Evolutionary conservation across 2,888 invertebrate species (phyloP), one percentile per base, ranked within the genome.

Genomic region (Drosophila atripex): DNA sequence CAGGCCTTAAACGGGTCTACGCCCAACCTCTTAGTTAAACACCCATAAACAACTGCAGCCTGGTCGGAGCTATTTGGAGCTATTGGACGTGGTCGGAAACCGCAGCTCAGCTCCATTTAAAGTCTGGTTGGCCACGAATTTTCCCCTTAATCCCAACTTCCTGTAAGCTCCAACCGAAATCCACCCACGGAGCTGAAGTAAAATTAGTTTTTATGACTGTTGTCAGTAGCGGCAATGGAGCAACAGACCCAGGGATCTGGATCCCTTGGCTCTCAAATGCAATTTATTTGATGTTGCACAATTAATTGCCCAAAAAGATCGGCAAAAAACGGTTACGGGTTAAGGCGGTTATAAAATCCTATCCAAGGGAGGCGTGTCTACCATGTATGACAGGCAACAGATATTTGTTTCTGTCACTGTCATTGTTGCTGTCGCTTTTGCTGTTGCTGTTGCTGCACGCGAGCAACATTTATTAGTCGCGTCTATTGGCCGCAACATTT

Each of bases 241-340:
- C 64, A 46, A 41, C 64, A 60, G 45, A 43, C 14, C n/a, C 32
- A 14, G 68, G 68, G 30, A 38, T 38, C 21, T 5, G 18, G 43
- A 43, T 21, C 12, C 49, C 73, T 59, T 68, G 49, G 78, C 76
- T 64, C 54, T 75, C 64, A 65, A 84, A 73, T 87, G 82, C 86
- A 82, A 82, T 87, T 82, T 82, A 87, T 85, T 82, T 76, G 76
- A 83, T 86, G 88, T 88, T 83, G 79, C 88, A 71, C 83, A 88
- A 82, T 82, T 82, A 82, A 82, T 82, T 88, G 83, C 75, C 79
- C 58, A 72, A 74, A 82, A 65, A 58, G 66, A 65, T 58, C 73
- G 39, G 41, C n/a, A 64, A 35, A 35, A 51, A 52, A 35, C n/a
- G 12, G 45, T 46, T 45, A 58, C 51, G 35, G 28, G 28, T 9